Base-by-base conservation (phyloP, 2,888 invertebrate species). In the Stenolophus ochropezus region DNA sequence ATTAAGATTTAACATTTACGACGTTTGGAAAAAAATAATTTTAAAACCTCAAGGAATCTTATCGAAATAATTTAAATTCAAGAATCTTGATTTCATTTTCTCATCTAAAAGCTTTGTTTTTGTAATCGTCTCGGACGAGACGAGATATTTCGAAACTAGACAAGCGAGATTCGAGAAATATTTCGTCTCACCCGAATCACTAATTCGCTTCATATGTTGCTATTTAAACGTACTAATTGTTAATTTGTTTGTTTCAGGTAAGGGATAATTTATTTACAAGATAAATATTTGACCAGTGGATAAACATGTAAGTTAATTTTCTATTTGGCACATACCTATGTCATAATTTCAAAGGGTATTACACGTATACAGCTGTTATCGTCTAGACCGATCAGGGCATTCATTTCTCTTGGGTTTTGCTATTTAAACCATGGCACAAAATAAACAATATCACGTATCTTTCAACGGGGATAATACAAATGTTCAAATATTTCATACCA, bases 241-340 rank as follows among this genome's bases (percentile, higher is more conserved):
- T 71, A 42, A 42, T 42, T 71, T 47, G 6, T 25, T 69, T 71
- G 33, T 71, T 71, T 18, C 42, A 71, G 71, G 71, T 71, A 47
- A 33, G 42, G n/a, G 61, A 23, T 23, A n/a, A n/a, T 71, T 71
- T 71, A 71, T 71, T 47, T 42, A 42, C 5, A 8, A 71, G 42
- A 42, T 42, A 20, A 42, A 20, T 42, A 11, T 71, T 14, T 21
- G n/a, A n/a, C 16, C 4, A 71, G 20, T 1, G 2, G 11, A 11
- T 42, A 65, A 16, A 27, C 18, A 65, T 47, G 71, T 71, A 71
- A 71, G 71, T 42, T 42, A 71, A 42, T 71, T 71, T 47, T 71
- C 71, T 42, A 71, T 71, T 61, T 61, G 3, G 23, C 25, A 61
- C 11, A 14, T 25, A 61, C 25, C 61, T 61, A 61, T 25, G 14